Percentiles rank a stretch among this genome's conserved stretches.
phyloP scores from a whole-genome alignment of 2,113 vertebrate genomes.

The Psittacula cyanocephala region DNA sequence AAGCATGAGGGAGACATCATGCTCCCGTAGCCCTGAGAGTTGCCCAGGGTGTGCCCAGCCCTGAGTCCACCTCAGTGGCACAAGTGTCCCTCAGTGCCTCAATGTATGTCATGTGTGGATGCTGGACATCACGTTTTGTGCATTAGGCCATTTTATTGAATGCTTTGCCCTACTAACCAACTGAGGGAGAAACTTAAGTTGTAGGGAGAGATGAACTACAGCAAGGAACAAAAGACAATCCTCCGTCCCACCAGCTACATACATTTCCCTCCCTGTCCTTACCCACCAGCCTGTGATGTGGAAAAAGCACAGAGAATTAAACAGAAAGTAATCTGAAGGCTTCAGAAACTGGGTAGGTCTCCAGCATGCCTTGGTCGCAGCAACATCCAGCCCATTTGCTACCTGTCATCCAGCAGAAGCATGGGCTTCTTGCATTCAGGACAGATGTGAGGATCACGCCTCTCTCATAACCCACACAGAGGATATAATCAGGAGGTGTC shows the following conservation, averaged over 20 bases:
- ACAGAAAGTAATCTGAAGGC: background rate
- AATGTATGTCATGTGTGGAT: accelerated
- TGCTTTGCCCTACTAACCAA: background rate
- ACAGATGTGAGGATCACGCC: background rate
- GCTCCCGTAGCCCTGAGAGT: background rate
- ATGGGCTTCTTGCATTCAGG: background rate
- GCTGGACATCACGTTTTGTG: accelerated
- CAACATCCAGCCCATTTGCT: background rate
- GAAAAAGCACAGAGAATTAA: background rate
- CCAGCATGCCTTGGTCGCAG: background rate
- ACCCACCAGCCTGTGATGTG: accelerated
- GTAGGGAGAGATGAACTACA: background rate
- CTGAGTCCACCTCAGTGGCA: background rate
- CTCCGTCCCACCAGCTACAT: background rate
- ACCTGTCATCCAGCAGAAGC: background rate
- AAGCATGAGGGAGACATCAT: accelerated
- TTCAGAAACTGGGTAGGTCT: background rate
- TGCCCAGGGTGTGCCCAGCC: background rate
- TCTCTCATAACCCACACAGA: background rate
- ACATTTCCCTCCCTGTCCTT: background rate
- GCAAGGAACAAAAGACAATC: background rate
- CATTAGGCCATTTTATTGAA: background rate
- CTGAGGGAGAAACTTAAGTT: background rate
- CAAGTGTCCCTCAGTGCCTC: background rate
- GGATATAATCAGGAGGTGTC: background rate